Conservation (phyloP, 2,888 invertebrate species). For the Fissipunctia ypsillon region DNA sequence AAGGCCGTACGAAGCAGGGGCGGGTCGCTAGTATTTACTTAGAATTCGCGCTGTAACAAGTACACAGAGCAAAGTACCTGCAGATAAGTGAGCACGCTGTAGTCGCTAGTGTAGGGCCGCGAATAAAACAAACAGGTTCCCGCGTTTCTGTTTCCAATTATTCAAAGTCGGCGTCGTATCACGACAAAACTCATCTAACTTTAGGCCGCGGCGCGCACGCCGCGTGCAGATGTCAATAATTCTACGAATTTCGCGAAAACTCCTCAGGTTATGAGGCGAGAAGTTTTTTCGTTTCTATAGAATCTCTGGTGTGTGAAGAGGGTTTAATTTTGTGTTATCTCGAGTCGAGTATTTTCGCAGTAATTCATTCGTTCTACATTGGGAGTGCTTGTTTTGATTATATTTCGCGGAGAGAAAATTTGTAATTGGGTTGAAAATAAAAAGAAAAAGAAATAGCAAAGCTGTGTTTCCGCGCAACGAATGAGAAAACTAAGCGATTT, state of each 20-base stretch:
- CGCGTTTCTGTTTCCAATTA: constrained; percentile 77
- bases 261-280: constrained; percentile 65
- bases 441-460: constrained; percentile 29
- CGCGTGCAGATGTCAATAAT: constrained; percentile 75
- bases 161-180: constrained; percentile 71
- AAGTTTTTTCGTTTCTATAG: constrained; percentile 65
- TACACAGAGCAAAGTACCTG: constrained; percentile 33
- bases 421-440: constrained; percentile 32
- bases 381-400: constrained; percentile 60
- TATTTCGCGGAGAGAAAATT: constrained; percentile 36
- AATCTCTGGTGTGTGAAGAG: constrained; percentile 60
- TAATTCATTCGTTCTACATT: constrained; percentile 56
- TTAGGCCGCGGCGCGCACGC: constrained; percentile 68
- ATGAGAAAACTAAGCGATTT: constrained; percentile 8
- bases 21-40: too few relatives aligned
- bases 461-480: constrained; percentile 13
- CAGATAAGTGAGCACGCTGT: constrained; percentile 36
- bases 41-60: constrained; percentile 8
- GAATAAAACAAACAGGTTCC: constrained; percentile 68
- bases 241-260: constrained; percentile 66
- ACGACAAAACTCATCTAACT: constrained; percentile 84
- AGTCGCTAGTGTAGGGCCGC: constrained; percentile 29
- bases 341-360: constrained; percentile 55
- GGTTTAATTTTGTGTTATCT: constrained; percentile 66
- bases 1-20: too few relatives aligned